phyloP scores from a whole-genome alignment of 2,888 invertebrate genomes.

The Machimus atricapillus region DNA sequence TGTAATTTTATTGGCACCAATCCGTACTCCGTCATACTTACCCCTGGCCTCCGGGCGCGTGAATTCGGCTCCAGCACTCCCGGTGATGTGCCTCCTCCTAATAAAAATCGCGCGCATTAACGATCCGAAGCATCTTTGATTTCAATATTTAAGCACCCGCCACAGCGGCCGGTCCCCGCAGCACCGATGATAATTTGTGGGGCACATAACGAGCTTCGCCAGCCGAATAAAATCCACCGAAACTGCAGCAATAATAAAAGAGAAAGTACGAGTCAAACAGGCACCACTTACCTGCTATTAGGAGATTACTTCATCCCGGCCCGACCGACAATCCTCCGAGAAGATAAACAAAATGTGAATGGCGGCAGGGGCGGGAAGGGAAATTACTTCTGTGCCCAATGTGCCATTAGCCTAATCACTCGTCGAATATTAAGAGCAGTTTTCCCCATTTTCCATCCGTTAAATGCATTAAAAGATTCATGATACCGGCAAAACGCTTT shows the following conservation, averaged over 20 bases:
- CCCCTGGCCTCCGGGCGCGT: not conserved
- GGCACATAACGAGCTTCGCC: not conserved
- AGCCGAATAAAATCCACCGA: conserved; percentile 2
- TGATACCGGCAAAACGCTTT: conserved; percentile 53
- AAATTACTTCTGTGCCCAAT: conserved; percentile 48
- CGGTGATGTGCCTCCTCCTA: not conserved
- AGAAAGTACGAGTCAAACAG: conserved; percentile 31
- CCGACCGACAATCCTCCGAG: conserved; percentile 35
- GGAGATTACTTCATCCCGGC: conserved; percentile 35
- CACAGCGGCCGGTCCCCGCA: not conserved
- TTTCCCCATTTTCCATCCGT: conserved; percentile 48
- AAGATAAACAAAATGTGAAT: conserved; percentile 33
- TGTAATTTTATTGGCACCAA: not conserved
- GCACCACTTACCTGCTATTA: conserved; percentile 38
- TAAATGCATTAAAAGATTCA: conserved; percentile 53
- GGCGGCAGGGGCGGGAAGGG: not conserved
- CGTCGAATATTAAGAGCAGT: conserved; percentile 52
- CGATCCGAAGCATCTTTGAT: not conserved
- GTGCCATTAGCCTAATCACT: conserved; percentile 53
- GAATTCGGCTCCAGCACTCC: not conserved
- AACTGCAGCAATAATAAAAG: conserved; percentile 21
- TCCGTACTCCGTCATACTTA: not conserved
- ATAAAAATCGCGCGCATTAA: not conserved
- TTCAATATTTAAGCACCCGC: not conserved
- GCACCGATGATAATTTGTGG: not conserved